A percentile compares a stretch with the other conserved stretches of the same genome.
Conservation (phyloP, 2,113 vertebrate genomes). For the Phodopus roborovskii region DNA sequence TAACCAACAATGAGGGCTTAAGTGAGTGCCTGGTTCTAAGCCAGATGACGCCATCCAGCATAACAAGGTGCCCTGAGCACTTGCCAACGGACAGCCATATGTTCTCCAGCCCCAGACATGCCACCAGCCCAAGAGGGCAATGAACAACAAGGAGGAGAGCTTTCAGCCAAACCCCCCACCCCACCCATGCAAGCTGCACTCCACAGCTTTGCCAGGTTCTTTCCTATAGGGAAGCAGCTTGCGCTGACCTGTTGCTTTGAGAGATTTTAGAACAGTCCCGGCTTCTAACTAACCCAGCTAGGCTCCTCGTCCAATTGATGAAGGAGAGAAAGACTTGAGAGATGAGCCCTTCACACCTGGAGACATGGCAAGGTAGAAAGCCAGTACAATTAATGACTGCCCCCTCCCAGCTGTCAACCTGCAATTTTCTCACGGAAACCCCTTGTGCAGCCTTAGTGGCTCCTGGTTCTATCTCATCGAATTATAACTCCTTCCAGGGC, state of each 20-base stretch:
- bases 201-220: not conserved
- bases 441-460: too few species aligned
- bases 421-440: not conserved
- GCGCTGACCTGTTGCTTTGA: too few species aligned
- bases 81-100: not conserved
- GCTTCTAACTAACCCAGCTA: not conserved
- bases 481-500: not conserved
- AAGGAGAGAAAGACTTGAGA: not conserved
- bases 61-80: not conserved
- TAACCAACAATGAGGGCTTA: not conserved
- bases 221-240: fast-evolving
- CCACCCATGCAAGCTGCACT: fast-evolving
- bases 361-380: not conserved
- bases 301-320: not conserved
- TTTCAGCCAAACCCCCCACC: not conserved
- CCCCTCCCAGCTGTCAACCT: not conserved
- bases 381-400: not conserved
- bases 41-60: not conserved
- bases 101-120: not conserved
- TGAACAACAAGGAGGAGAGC: not conserved
- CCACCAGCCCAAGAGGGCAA: not conserved
- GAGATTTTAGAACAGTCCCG: not conserved
- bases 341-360: not conserved
- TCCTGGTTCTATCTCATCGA: not conserved
- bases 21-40: not conserved